Evolutionary conservation across 2,888 invertebrate species (phyloP), one percentile per base, ranked within the genome.

Genomic region (Euclidia mi): DNA sequence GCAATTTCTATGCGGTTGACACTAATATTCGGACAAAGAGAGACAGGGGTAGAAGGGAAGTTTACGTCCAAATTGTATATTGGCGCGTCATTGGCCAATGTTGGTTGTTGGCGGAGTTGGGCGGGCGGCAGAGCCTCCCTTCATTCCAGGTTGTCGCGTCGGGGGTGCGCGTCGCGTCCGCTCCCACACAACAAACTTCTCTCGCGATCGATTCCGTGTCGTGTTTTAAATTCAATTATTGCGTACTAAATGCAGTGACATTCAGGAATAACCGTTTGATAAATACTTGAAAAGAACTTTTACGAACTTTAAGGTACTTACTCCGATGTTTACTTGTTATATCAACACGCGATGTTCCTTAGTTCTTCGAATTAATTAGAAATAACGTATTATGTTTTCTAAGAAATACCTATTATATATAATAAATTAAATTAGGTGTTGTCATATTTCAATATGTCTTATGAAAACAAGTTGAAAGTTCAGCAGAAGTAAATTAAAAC

Each of bases 81-180:
- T 61, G 60, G 56, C 28, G 17, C 15, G 40, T 65, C 62, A 66
- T 71, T 40, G 42, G 44, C 64, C 60, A 65, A 73, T 34, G 43
- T 65, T 64, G 62, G 65, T 43, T 49, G 47, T 68, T 3, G 18
- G 3, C 18, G 34, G 15, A 11, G 2, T 3, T 65, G 80, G 84
- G 82, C 80, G 80, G 83, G 79, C 75, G 79, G 72, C 40, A 51
- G 18, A 68, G 55, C 68, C 73, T 75, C 68, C 75, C 75, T 68
- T 77, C 85, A 89, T 65, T 88, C 80, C 55, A 72, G 62, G 74
- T 74, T 70, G 51, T 62, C 51, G 78, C 67, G 71, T 78, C 79
- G 80, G 73, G 83, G 81, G 81, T 74, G 85, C 76, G 78, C 70
- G 87, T 81, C 85, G 88, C 78, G 81, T 78, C 70, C 63, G 55